These are phyloP conservation scores for Thamnophis elegans DNA, from an alignment of 2,797 vertebrate species.

Conservation along the genomic window DNA sequence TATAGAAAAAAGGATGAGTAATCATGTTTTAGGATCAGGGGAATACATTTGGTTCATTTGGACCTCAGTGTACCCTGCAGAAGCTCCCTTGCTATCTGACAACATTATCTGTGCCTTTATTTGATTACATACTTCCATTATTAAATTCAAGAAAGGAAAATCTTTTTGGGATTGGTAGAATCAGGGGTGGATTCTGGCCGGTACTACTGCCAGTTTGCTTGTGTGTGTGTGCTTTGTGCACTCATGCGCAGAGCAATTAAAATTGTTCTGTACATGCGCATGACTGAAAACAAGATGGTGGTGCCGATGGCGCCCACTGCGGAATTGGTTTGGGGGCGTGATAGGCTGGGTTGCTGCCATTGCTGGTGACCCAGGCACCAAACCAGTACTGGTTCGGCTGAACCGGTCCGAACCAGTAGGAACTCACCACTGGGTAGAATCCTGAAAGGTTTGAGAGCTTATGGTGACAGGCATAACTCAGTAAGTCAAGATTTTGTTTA, in stretches of 20 bases:
- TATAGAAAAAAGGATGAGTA: not conserved
- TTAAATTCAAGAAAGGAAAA: not conserved
- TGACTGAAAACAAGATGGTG: no score
- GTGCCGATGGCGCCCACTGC: no score
- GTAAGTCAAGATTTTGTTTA: not conserved
- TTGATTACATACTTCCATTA: not conserved
- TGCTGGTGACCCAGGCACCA: no score
- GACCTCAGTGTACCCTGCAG: not conserved
- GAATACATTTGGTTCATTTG: not conserved
- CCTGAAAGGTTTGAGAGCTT: not conserved
- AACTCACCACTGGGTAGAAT: not conserved
- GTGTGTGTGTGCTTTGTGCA: no score
- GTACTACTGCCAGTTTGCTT: no score
- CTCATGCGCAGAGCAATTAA: no score
- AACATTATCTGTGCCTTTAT: not conserved
- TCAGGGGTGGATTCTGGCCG: no score
- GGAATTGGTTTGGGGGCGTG: no score
- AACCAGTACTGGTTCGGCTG: no score
- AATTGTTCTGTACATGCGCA: no score
- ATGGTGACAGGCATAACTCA: not conserved
- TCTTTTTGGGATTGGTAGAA: not conserved
- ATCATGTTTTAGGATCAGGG: not conserved
- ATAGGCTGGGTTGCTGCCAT: no score
- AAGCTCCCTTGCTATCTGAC: not conserved
- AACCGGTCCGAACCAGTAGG: no score